Conservation (phyloP, 2,888 invertebrate species). For the Melinaea menophilus region DNA sequence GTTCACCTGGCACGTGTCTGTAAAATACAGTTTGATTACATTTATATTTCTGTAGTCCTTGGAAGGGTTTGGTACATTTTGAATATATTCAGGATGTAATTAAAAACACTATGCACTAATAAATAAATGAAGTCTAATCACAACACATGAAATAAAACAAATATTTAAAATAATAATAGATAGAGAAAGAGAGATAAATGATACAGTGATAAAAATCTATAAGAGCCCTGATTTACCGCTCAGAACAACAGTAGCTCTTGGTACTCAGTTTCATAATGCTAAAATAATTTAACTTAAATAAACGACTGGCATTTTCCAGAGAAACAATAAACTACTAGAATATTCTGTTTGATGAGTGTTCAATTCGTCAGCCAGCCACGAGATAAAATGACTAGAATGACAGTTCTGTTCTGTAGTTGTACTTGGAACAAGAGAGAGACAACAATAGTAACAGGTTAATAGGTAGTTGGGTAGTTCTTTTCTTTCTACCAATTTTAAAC, state of each 20-base stretch:
- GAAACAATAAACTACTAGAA: slow-evolving; percentile 12
- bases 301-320: slow-evolving; percentile 8
- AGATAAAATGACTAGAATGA: neutral
- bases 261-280: slow-evolving; percentile 6
- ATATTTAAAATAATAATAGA: neutral
- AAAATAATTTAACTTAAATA: slow-evolving; percentile 9
- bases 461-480: too few relatives aligned
- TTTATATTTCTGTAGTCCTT: too few relatives aligned
- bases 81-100: too few relatives aligned
- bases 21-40: too few relatives aligned
- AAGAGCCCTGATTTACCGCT: slow-evolving; percentile 1
- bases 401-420: too few relatives aligned
- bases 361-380: slow-evolving; percentile 3
- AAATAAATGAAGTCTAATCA: too few relatives aligned
- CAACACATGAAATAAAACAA: neutral
- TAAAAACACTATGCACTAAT: too few relatives aligned
- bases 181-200: slow-evolving; percentile 4
- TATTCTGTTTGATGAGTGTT: slow-evolving; percentile 14
- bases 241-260: slow-evolving; percentile 6
- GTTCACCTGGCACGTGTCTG: too few relatives aligned
- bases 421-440: neutral
- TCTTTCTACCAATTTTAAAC: too few relatives aligned
- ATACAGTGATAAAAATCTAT: slow-evolving; percentile 12
- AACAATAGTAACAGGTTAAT: too few relatives aligned
- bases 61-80: too few relatives aligned